These are phyloP conservation scores for Drosophila navojoa DNA, from an alignment of 1,140 invertebrate species.

Conservation along the genomic window DNA sequence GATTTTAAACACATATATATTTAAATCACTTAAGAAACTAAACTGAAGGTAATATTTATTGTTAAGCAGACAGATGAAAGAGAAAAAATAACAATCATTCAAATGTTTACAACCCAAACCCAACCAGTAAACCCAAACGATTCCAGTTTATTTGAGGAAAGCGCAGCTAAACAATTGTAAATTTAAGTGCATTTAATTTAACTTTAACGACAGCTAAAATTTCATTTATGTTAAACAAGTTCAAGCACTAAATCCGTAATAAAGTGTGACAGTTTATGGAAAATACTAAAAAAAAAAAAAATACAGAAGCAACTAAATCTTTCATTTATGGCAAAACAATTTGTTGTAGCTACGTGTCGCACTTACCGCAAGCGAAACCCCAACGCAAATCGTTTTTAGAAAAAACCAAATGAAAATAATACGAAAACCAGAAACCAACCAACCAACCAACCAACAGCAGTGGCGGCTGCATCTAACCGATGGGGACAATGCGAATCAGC, in stretches of 20 bases:
- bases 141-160: slow-evolving; percentile 24
- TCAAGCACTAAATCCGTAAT: slow-evolving; percentile 62
- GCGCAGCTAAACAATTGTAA: slow-evolving; percentile 9
- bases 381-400: slow-evolving; percentile 25
- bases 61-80: slow-evolving; percentile 14
- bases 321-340: slow-evolving; percentile 19
- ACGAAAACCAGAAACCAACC: slow-evolving; percentile 6
- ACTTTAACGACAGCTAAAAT: slow-evolving; percentile 50
- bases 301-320: slow-evolving; percentile 8
- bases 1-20: slow-evolving; percentile 62
- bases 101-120: slow-evolving; percentile 23
- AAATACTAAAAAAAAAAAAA: slow-evolving; percentile 31
- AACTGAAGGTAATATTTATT: slow-evolving; percentile 8
- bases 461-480: slow-evolving; percentile 15
- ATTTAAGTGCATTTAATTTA: slow-evolving; percentile 42
- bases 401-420: slow-evolving; percentile 45
- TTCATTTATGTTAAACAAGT: slow-evolving; percentile 60
- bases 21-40: slow-evolving; percentile 39
- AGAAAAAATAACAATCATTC: slow-evolving; percentile 23
- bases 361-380: slow-evolving; percentile 7
- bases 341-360: slow-evolving; percentile 18
- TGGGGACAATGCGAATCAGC: slow-evolving; percentile 36
- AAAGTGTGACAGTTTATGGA: slow-evolving; percentile 70
- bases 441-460: not conserved
- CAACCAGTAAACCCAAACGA: slow-evolving; percentile 50